Base-by-base conservation (phyloP, 1,140 invertebrate species). In the Drosophila serrata region DNA sequence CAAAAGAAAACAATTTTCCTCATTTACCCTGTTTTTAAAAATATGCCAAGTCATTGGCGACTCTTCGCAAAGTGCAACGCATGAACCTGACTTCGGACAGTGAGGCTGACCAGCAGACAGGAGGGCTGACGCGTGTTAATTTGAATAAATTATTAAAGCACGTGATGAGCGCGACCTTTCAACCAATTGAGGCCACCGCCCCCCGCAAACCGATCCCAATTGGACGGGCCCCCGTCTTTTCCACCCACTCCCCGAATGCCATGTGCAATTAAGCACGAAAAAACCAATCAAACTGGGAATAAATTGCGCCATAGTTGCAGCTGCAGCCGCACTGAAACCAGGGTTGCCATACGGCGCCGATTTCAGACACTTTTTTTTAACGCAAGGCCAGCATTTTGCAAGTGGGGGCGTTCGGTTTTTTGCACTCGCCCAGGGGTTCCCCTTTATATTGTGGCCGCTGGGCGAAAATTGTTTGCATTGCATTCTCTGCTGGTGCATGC, bases 81-180 rank as follows among this genome's bases (percentile, higher is more conserved):
- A 67, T 48, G 29, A 67, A 67, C 64, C 46, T 13, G 27, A 31
- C 37, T 11, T 9, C n/a, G 33, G 61, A 53, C 45, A 55, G 39
- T 9, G 4, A 22, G 31, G 17, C 40, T 51, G 62, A 9, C 35
- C 12, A 56, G 19, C 55, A 19, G 75, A 60, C 60, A 19, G 63
- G 56, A 70, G 42, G 82, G 64, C 69, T 72, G 76, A 84, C 68
- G 81, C 70, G 86, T 90, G 86, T 90, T 90, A 90, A 90, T 90
- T 90, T 90, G 86, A 90, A 90, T 90, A 90, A 90, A 90, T 90
- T 90, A 90, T 90, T 90, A 90, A 90, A 85, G 74, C 74, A 67
- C 78, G 60, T 90, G 86, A 90, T 90, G 85, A 90, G 85, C 65
- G 77, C 78, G 65, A 85, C 78, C 86, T 90, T 79, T 90, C 85